Percentiles rank a stretch among this genome's conserved stretches.
phyloP scores from a whole-genome alignment of 2,113 vertebrate genomes.

The Girardinichthys multiradiatus region DNA sequence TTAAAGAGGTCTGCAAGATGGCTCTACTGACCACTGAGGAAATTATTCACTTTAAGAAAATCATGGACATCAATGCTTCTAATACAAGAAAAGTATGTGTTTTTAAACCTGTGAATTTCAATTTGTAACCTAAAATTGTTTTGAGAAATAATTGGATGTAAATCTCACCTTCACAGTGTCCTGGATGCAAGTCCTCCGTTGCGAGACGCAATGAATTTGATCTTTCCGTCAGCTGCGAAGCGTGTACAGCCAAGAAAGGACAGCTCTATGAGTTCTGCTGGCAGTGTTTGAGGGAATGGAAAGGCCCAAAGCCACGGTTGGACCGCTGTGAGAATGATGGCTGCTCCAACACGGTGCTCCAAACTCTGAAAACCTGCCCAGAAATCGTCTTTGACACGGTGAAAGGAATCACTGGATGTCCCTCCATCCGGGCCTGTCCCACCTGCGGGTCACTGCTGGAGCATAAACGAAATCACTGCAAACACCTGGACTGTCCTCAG shows the following conservation, averaged over 20 bases:
- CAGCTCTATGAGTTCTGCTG: constrained; percentile 65
- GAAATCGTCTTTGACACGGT: background rate
- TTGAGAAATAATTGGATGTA: background rate
- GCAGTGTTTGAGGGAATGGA: constrained; percentile 71
- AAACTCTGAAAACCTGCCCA: constrained; percentile 35
- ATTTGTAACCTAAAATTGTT: background rate
- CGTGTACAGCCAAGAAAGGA: constrained; percentile 20
- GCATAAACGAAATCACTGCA: constrained; percentile 62
- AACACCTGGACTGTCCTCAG: constrained; percentile 61
- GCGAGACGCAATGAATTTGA: background rate
- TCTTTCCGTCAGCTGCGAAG: constrained; percentile 5
- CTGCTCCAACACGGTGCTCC: constrained; percentile 17
- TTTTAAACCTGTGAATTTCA: background rate
- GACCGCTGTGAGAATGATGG: constrained; percentile 54
- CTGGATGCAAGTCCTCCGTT: constrained; percentile 20
- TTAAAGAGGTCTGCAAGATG: constrained; percentile 49
- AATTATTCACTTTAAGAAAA: constrained; percentile 5
- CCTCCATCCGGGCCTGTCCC: constrained; percentile 64
- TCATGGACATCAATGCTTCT: background rate
- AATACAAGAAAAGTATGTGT: background rate
- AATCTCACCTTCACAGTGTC: constrained; percentile 16
- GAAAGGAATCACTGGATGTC: constrained; percentile 24
- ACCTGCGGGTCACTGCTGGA: constrained; percentile 68
- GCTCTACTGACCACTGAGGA: constrained; percentile 47
- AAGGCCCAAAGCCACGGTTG: constrained; percentile 29